Conservation (phyloP, 2,888 invertebrate genomes). For the Orthosia cruda region DNA sequence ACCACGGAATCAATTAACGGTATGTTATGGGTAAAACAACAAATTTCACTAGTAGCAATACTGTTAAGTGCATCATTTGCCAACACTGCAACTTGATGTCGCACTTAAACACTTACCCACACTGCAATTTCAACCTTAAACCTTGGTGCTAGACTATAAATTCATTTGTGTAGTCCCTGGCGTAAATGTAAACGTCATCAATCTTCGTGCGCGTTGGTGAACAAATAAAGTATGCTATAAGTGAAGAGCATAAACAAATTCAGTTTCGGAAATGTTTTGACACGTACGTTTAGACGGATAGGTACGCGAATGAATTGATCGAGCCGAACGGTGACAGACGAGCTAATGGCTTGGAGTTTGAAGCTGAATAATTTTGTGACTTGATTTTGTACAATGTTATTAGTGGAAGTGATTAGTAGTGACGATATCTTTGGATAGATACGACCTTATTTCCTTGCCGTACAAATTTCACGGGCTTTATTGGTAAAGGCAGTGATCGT, state of each 20-base stretch:
- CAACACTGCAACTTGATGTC: slow-evolving; percentile 69
- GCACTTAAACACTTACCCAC: slow-evolving; percentile 32
- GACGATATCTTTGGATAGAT: neutral
- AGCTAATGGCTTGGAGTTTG: slow-evolving; percentile 25
- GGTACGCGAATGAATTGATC: slow-evolving; percentile 39
- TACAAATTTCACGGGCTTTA: neutral
- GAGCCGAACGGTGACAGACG: slow-evolving; percentile 22
- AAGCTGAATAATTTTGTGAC: slow-evolving; percentile 19
- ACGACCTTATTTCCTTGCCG: neutral
- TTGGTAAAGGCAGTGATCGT: neutral
- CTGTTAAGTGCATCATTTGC: slow-evolving; percentile 84
- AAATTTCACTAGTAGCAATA: slow-evolving; percentile 80
- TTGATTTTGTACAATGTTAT: neutral
- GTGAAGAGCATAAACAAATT: slow-evolving; percentile 81
- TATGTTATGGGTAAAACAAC: slow-evolving; percentile 73
- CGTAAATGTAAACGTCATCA: slow-evolving; percentile 71
- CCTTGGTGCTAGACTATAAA: slow-evolving; percentile 16
- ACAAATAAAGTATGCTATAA: slow-evolving; percentile 78
- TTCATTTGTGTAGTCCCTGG: slow-evolving; percentile 28
- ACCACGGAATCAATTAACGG: slow-evolving; percentile 76
- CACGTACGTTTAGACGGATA: slow-evolving; percentile 52
- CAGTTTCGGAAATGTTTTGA: slow-evolving; percentile 71
- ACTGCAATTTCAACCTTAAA: slow-evolving; percentile 42
- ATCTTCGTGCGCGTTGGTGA: slow-evolving; percentile 82
- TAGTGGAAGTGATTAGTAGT: neutral